These are phyloP conservation scores for Setophaga coronata DNA, from an alignment of 2,113 vertebrate genomes.

Conservation along the genomic window DNA sequence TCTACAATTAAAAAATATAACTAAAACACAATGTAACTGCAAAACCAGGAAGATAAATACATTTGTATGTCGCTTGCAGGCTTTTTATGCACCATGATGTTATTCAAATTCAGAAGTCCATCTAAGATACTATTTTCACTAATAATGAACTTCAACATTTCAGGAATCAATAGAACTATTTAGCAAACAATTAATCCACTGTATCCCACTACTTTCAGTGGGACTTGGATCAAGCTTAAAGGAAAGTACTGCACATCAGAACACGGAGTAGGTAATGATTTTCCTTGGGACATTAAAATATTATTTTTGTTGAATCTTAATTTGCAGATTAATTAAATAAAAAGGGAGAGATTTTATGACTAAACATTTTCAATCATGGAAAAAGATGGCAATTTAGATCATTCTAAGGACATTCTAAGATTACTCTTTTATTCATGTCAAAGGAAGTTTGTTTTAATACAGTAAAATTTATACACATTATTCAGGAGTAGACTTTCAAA, in stretches of 20 bases:
- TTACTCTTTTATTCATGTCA: neutral
- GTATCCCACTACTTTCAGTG: neutral
- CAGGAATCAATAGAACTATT: neutral
- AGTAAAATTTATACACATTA: neutral
- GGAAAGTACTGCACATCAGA: neutral
- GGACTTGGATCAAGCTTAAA: neutral
- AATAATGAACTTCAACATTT: neutral
- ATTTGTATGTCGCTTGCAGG: neutral
- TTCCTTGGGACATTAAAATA: neutral
- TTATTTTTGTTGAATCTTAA: neutral
- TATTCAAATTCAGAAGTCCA: neutral
- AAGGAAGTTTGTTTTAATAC: neutral
- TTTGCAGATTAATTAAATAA: neutral
- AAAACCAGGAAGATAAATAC: neutral
- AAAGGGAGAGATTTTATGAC: neutral
- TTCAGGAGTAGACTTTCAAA: neutral
- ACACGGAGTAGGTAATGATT: neutral
- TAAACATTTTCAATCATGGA: neutral
- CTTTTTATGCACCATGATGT: neutral
- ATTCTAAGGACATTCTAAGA: neutral
- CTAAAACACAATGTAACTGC: neutral
- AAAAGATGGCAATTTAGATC: neutral
- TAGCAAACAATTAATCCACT: neutral
- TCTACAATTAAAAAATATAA: neutral
- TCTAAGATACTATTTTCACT: neutral